Base-by-base conservation (phyloP, 1,140 invertebrate genomes). In the Zaprionus ornatus region DNA sequence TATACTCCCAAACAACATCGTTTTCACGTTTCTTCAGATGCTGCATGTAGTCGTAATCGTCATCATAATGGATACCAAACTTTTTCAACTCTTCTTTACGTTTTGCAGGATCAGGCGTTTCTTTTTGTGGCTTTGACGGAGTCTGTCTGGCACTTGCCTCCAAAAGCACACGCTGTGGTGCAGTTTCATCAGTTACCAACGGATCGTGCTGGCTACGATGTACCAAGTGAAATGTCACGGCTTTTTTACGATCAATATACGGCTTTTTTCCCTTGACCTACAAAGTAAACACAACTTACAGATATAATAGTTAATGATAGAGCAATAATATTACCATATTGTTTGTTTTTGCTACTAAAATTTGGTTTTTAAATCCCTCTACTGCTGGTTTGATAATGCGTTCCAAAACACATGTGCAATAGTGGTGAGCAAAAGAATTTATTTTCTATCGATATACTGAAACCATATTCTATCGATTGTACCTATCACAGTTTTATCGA, bases 41-140 rank as follows among this genome's bases (percentile, higher is more conserved):
- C 93, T 99, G 97, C 72, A 99, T 93, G 91, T 99, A 99, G 91
- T 99, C 95, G 91, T 99, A 99, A 79, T 99, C 97, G 93, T 99
- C 98, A 91, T 99, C 98, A 93, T 96, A 99, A 92, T 96, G 98
- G 61, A 99, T 96, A n/a, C 98, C 98, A 95, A 95, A 99, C 93
- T 98, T 98, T 27, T 94, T 93, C 82, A 97, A 95, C 83, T 99
- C 97, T 83, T 97, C 96, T 84, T 95, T 95, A 1, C 94, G 92
- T 63, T 95, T 95, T n/a, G 93, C 88, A 7, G 79, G 74, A 69
- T 95, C 94, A 12, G 73, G 21, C 9, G 63, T 15, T 42, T 74
- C 57, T 6, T 77, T 63, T 54, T 81, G 74, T 64, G 27, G 57
- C 50, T 81, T 79, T 13, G 80, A 19, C 10, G 76, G 69, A 17